These are phyloP conservation scores for Junonia oenone DNA, from an alignment of 2,888 invertebrate genomes.

Conservation along the genomic window DNA sequence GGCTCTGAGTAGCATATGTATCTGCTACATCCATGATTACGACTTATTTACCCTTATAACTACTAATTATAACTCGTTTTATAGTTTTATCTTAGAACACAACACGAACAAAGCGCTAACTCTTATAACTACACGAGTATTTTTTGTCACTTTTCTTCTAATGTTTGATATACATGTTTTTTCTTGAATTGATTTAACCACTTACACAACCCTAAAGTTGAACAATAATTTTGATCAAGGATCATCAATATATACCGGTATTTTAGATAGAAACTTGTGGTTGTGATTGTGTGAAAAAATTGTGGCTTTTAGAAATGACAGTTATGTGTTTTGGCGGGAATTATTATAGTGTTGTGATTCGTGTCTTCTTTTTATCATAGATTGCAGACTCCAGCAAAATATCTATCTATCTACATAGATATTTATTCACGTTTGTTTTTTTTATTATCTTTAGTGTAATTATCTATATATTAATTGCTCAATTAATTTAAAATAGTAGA, in stretches of 20 bases:
- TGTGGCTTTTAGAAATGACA: conserved; percentile 6
- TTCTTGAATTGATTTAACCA: background rate
- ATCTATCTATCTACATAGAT: too few species aligned
- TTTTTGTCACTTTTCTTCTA: too few species aligned
- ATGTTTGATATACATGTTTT: background rate
- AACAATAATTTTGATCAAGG: background rate
- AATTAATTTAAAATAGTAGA: too few species aligned
- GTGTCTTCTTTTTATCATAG: too few species aligned
- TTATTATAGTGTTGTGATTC: background rate
- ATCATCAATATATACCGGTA: background rate
- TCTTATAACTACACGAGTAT: background rate
- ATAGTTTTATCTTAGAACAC: background rate
- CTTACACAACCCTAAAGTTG: background rate
- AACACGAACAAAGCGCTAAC: background rate
- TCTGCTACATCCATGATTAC: conserved; percentile 90
- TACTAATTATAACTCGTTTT: background rate
- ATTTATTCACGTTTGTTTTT: too few species aligned
- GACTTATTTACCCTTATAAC: conserved; percentile 1
- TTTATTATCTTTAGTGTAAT: too few species aligned
- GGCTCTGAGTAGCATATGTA: conserved; percentile 84
- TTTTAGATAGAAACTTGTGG: background rate
- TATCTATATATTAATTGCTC: too few species aligned
- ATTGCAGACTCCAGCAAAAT: too few species aligned
- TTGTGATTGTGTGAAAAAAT: background rate
- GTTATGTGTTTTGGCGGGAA: conserved; percentile 32